phyloP scores from a whole-genome alignment of 1,140 invertebrate species.

The Drosophila littoralis region DNA sequence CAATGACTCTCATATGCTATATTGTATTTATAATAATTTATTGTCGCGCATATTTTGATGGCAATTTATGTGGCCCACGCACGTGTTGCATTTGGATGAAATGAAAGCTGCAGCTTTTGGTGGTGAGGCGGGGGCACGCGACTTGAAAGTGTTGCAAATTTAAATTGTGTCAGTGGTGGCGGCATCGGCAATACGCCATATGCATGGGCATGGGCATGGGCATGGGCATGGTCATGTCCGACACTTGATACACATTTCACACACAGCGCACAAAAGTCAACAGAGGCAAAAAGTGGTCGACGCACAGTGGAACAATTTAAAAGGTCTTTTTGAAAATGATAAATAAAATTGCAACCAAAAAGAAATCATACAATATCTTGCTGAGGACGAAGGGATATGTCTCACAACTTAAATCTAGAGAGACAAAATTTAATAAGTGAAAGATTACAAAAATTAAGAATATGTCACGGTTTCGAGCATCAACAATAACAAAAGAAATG shows the following conservation, averaged over 20 bases:
- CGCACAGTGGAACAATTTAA: constrained; percentile 46
- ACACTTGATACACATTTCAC: constrained; percentile 69
- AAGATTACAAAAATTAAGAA: too few relatives aligned
- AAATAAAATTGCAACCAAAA: too few relatives aligned
- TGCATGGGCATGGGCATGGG: constrained; percentile 39
- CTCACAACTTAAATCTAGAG: too few relatives aligned
- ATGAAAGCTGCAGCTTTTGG: neutral
- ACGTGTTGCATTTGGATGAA: constrained; percentile 57
- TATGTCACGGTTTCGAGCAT: too few relatives aligned
- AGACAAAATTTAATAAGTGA: too few relatives aligned
- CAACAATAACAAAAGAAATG: too few relatives aligned
- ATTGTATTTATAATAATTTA: constrained; percentile 73
- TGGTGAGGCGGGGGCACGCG: constrained; percentile 13
- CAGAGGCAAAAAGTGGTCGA: constrained; percentile 19
- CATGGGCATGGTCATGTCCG: constrained; percentile 35
- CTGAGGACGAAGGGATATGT: too few relatives aligned
- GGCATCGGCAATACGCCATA: constrained; percentile 12
- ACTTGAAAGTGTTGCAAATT: constrained; percentile 48
- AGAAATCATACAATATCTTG: too few relatives aligned
- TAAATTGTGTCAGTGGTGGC: constrained; percentile 71
- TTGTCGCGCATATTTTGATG: constrained; percentile 66
- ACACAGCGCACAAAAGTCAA: constrained; percentile 33
- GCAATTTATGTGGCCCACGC: constrained; percentile 67
- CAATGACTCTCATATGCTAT: constrained; percentile 46
- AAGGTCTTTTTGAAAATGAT: too few relatives aligned